Evolutionary conservation across 2,888 invertebrate genomes (phyloP).

Genomic region (Nemoura dubitans): DNA sequence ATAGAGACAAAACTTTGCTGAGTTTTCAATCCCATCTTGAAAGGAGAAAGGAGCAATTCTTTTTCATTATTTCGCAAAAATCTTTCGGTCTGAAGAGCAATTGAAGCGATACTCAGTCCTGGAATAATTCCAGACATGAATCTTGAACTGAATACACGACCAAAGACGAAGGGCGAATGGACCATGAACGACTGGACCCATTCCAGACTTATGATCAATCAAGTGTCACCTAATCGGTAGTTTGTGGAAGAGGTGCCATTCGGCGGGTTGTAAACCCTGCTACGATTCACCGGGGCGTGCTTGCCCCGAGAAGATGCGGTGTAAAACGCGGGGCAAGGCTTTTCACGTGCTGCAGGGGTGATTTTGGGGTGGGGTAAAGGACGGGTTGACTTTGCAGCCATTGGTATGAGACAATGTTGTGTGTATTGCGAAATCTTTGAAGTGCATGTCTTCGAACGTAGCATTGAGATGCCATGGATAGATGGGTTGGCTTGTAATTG

Average conservation of each 20-base stretch:
- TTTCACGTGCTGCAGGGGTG: no score
- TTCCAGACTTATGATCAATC: background rate
- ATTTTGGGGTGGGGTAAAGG: no score
- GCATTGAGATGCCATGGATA: background rate
- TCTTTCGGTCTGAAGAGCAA: background rate
- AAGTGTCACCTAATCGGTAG: background rate
- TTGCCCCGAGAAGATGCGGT: background rate
- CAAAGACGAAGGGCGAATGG: background rate
- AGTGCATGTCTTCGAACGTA: no score
- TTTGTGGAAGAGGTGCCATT: background rate
- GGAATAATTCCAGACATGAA: background rate
- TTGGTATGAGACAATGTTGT: no score
- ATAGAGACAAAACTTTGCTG: no score
- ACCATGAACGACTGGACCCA: background rate
- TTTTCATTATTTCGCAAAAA: background rate
- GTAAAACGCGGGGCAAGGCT: background rate
- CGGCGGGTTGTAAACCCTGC: background rate
- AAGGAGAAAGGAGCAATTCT: no score
- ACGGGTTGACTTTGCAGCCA: no score
- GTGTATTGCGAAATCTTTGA: no score
- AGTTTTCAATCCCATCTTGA: no score
- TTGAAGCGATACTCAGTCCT: background rate
- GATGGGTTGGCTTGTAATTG: background rate
- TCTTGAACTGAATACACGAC: background rate
- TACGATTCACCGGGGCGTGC: background rate